Evolutionary conservation across 2,888 invertebrate genomes (phyloP), one percentile per base, ranked within the genome.

Genomic region (Caenorhabditis sp.): DNA sequence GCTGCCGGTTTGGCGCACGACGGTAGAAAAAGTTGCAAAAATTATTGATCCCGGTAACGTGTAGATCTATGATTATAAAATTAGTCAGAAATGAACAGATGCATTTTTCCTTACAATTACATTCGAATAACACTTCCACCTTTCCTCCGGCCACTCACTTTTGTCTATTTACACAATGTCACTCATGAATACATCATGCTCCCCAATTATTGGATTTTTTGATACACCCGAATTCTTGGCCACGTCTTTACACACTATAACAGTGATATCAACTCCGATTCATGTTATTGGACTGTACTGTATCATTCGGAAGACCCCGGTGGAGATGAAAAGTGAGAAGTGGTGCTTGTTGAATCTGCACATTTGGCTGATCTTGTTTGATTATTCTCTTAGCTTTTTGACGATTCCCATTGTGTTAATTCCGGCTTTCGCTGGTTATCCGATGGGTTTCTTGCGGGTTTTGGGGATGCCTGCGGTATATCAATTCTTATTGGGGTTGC

Each of bases 311-410:
- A 61, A 61, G 22, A 61, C 61, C 2, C 61, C 61, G 0, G 22
- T 1, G 0, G 24, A 61, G 41, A 61, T 61, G 61, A 22, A 41
- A 14, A 22, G 38, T 14, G 38, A 28, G n/a, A 64, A 64, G n/a
- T 49, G 16, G 47, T 51, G 22, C 10, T 16, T 66, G 19, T n/a
- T 66, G 19, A 66, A 47, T 16, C 8, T 66, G 24, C 66, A 51
- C n/a, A 7, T 16, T 7, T 49, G 66, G 49, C 47, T 66, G 2
- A 66, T 66, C 10, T 19, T 49, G 2, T 66, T 66, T 12, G 66
- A 66, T 24, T 66, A 49, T 49, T 31, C 28, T 5, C 12, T 49
- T n/a, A 7, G n/a, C 4, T 22, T 66, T 10, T n/a, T 66, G 14
- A 19, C 47, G n/a, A 31, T 66, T 31, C 66, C 51, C 6, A 8